phyloP scores from a whole-genome alignment of 2,113 vertebrate species.

The Sylvietta virens region DNA sequence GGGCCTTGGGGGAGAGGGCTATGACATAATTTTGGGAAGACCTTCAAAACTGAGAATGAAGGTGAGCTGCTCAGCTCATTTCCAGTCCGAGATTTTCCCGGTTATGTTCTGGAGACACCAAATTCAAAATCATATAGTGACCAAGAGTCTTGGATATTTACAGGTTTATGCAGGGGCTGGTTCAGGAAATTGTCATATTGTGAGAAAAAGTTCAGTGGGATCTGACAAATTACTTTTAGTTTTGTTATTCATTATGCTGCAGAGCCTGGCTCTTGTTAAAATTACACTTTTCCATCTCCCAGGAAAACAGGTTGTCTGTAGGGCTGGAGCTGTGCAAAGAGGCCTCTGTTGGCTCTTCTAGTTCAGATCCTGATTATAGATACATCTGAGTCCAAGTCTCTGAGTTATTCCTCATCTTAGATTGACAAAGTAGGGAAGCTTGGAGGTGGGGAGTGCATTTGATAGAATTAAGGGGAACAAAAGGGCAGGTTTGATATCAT shows the following conservation, averaged over 20 bases:
- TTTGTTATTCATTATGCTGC: neutral
- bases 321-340: neutral
- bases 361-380: neutral
- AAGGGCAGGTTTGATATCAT: slow-evolving; percentile 24
- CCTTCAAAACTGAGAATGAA: neutral
- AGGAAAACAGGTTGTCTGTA: neutral
- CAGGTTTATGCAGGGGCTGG: neutral
- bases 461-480: slow-evolving; percentile 42
- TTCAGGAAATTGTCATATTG: neutral
- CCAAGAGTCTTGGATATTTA: neutral
- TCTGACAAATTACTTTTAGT: neutral
- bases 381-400: neutral
- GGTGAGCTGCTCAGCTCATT: neutral
- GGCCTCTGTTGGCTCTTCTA: neutral
- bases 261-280: neutral
- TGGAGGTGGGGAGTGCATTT: neutral
- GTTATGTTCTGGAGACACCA: neutral
- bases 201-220: neutral
- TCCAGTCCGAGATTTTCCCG: neutral
- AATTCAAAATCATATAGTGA: neutral
- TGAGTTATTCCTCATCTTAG: neutral
- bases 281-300: neutral
- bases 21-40: neutral
- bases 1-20: accelerated
- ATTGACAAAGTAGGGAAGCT: neutral